Conservation (phyloP, 1,140 invertebrate species). For the Caenorhabditis remanei region DNA sequence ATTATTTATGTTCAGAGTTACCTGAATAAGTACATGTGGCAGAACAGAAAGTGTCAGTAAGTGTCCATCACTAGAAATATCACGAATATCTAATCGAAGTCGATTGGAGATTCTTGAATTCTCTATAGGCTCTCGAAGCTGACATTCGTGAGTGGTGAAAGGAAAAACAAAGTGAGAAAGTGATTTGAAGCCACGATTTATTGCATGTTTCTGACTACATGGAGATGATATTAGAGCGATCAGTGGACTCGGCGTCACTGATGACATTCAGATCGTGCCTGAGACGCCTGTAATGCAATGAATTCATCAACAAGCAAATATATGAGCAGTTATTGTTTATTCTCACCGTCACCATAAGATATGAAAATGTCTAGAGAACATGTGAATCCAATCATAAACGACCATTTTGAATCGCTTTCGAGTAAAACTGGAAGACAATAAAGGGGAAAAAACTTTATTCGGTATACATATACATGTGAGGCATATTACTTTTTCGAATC, state of each 20-base stretch:
- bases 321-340: background rate
- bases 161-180: constrained; percentile 2
- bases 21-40: constrained; percentile 17
- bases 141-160: constrained; percentile 10
- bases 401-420: too few relatives aligned
- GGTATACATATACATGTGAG: too few relatives aligned
- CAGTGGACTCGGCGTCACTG: constrained; percentile 20
- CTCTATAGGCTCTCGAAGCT: constrained; percentile 6
- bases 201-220: constrained; percentile 38
- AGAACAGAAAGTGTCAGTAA: constrained; percentile 16
- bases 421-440: background rate
- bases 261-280: constrained; percentile 2
- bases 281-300: background rate
- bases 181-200: constrained; percentile 24
- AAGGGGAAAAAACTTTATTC: background rate
- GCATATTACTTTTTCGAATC: too few relatives aligned
- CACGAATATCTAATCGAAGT: constrained; percentile 1
- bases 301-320: too few relatives aligned
- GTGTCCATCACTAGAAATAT: constrained; percentile 21
- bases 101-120: background rate
- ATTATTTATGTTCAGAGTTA: background rate
- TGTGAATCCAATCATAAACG: background rate
- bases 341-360: background rate
- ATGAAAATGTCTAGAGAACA: constrained; percentile 37
- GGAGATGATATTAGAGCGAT: constrained; percentile 19